Conservation (phyloP, 2,888 invertebrate species). For the Macrosoma leucophasiata region DNA sequence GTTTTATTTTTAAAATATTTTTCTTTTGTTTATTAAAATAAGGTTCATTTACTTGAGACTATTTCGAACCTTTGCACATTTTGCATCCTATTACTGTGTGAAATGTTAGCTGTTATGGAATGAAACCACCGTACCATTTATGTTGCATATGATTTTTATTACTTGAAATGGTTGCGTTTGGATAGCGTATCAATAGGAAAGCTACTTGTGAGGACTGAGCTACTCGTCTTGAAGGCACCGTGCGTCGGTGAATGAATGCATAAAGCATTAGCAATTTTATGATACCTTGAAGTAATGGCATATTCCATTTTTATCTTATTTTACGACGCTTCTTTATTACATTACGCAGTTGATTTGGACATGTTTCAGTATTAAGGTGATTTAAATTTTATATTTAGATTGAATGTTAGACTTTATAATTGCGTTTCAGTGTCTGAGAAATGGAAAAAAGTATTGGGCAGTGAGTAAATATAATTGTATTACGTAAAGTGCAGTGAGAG, state of each 20-base stretch:
- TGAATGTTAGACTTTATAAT: conserved; percentile 68
- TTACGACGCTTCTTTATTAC: conserved; percentile 18
- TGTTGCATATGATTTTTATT: conserved; percentile 23
- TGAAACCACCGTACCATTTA: conserved; percentile 8
- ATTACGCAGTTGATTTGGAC: conserved; percentile 9
- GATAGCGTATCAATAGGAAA: no score
- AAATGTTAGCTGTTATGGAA: conserved; percentile 18
- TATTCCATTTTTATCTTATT: no score
- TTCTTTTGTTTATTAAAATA: conserved; percentile 25
- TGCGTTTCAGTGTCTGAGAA: conserved; percentile 73
- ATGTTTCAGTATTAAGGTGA: conserved; percentile 26
- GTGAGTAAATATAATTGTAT: conserved; percentile 62
- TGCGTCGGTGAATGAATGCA: no score
- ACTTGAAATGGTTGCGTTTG: no score
- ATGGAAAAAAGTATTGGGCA: conserved; percentile 72
- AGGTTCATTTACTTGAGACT: conserved; percentile 46
- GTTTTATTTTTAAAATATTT: conserved; percentile 42
- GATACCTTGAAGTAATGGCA: no score
- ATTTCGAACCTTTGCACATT: conserved; percentile 44
- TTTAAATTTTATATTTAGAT: conserved; percentile 33
- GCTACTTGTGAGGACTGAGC: no score
- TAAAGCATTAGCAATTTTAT: no score
- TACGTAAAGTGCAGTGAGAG: conserved; percentile 41
- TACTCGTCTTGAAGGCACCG: no score
- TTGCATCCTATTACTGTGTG: conserved; percentile 23